phyloP scores from a whole-genome alignment of 1,140 invertebrate species.

The Scaptomyza montana region DNA sequence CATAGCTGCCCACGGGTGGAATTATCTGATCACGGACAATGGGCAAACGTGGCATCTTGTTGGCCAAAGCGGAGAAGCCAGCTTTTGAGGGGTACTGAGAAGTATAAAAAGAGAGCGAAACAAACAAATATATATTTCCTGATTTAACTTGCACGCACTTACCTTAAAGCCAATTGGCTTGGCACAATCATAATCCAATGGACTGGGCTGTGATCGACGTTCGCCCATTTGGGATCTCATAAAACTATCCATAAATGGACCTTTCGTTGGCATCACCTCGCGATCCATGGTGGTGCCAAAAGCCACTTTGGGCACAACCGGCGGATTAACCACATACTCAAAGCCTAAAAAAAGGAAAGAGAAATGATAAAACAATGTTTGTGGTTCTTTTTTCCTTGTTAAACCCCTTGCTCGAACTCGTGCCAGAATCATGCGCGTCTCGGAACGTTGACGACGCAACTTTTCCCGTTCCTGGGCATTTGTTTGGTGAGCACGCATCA shows the following conservation, averaged over 20 bases:
- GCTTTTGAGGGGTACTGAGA: slow-evolving; percentile 66
- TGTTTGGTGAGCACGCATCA: slow-evolving; percentile 64
- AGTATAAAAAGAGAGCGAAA: neutral
- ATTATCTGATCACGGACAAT: slow-evolving; percentile 4
- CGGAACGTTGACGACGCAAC: slow-evolving; percentile 67
- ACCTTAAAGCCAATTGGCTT: slow-evolving; percentile 56
- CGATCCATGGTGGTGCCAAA: slow-evolving; percentile 64
- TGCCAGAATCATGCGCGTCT: slow-evolving; percentile 57
- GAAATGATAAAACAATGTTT: neutral
- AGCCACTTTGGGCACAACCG: slow-evolving; percentile 55
- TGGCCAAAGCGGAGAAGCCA: slow-evolving; percentile 70
- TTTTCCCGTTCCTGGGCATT: slow-evolving; percentile 68
- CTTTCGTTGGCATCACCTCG: slow-evolving; percentile 45
- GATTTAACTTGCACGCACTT: too few species aligned
- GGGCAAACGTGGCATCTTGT: slow-evolving; percentile 62
- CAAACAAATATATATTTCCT: too few species aligned
- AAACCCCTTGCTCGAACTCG: slow-evolving; percentile 45
- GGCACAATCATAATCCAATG: slow-evolving; percentile 49
- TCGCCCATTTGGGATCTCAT: slow-evolving; percentile 42
- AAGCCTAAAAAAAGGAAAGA: slow-evolving; percentile 55
- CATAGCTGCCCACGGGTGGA: slow-evolving; percentile 65
- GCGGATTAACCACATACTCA: slow-evolving; percentile 76
- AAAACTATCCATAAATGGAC: slow-evolving; percentile 42
- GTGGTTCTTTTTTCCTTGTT: neutral
- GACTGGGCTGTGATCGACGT: slow-evolving; percentile 32